Conservation (phyloP, 2,888 invertebrate species). For the Augochlorella aurata region DNA sequence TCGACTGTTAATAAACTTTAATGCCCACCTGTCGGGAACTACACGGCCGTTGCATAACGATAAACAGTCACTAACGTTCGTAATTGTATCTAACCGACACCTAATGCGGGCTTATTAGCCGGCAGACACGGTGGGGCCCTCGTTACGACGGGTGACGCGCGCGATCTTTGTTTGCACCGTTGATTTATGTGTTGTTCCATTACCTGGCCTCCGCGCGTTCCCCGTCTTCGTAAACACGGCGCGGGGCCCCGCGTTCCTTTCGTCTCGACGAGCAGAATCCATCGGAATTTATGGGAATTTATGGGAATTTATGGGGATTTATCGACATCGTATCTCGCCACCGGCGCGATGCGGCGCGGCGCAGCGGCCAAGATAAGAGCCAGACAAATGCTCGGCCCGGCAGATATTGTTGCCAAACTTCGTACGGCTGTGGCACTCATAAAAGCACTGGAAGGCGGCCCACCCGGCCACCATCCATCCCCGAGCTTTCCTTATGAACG, state of each 20-base stretch:
- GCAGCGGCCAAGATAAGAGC: too few species aligned
- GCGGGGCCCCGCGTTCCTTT: background rate
- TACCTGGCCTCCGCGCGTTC: background rate
- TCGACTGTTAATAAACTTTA: conserved; percentile 58
- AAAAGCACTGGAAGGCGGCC: background rate
- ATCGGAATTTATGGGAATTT: conserved; percentile 15
- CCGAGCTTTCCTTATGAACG: background rate
- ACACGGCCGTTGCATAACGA: conserved; percentile 60
- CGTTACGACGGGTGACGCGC: conserved; percentile 25
- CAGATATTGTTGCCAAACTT: conserved; percentile 4
- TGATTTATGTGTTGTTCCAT: conserved; percentile 27
- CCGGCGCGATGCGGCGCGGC: background rate
- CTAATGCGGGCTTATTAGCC: conserved; percentile 52
- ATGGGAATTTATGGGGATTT: conserved; percentile 13
- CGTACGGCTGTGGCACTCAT: background rate
- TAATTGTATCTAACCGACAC: conserved; percentile 57
- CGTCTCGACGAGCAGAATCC: background rate
- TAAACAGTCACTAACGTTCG: conserved; percentile 52
- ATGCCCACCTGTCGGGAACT: conserved; percentile 49
- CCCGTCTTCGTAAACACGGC: background rate
- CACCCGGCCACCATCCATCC: background rate
- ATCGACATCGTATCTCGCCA: conserved; percentile 2
- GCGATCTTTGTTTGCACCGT: conserved; percentile 38
- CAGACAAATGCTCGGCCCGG: background rate
- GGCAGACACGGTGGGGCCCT: conserved; percentile 35